A percentile compares a stretch with the other conserved stretches of the same genome.
phyloP scores from a whole-genome alignment of 2,797 vertebrate genomes.

The Dermochelys coriacea region DNA sequence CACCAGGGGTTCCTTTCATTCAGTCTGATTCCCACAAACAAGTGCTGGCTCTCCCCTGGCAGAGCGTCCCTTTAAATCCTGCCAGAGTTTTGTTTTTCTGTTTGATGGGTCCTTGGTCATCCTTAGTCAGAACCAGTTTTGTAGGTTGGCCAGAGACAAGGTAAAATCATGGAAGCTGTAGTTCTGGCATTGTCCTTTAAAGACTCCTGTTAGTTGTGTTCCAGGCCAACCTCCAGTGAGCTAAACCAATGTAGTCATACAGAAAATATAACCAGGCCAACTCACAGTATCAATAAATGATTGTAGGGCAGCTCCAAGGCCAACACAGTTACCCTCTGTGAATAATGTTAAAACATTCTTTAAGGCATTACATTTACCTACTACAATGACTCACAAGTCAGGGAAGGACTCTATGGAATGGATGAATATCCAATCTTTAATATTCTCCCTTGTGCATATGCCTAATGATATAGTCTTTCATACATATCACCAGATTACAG shows the following conservation, averaged over 20 bases:
- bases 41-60: neutral
- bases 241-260: slow-evolving; percentile 48
- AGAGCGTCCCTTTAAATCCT: neutral
- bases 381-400: slow-evolving; percentile 12
- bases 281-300: slow-evolving; percentile 8
- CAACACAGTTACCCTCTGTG: slow-evolving; percentile 9
- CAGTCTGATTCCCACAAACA: neutral
- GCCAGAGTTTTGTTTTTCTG: slow-evolving; percentile 42
- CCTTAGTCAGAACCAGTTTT: slow-evolving; percentile 25
- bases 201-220: slow-evolving; percentile 39
- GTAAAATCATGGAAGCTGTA: slow-evolving; percentile 65
- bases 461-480: slow-evolving; percentile 25
- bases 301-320: slow-evolving; percentile 21
- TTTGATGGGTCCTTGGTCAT: slow-evolving; percentile 25
- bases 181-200: slow-evolving; percentile 52
- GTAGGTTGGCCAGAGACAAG: neutral
- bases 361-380: neutral
- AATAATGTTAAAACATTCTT: neutral
- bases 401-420: neutral
- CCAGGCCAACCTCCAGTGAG: slow-evolving; percentile 21
- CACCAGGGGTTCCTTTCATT: slow-evolving; percentile 5
- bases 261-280: slow-evolving; percentile 61
- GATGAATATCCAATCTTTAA: slow-evolving; percentile 15
- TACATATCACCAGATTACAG: neutral
- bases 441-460: neutral